Conservation (phyloP, 2,888 invertebrate genomes). For the Polymixis lichenea region DNA sequence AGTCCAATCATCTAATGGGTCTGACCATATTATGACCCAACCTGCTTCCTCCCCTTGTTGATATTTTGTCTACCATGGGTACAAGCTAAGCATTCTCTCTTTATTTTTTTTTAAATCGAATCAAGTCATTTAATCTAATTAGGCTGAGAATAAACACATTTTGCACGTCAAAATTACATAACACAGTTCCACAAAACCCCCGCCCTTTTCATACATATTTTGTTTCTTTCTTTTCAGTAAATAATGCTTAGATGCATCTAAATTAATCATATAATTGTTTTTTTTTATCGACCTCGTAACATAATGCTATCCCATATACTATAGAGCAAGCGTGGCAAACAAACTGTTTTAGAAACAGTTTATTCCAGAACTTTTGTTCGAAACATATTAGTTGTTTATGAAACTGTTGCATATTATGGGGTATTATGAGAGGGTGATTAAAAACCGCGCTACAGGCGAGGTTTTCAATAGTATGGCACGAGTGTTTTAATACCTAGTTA, state of each 20-base stretch:
- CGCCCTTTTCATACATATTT: too few species aligned
- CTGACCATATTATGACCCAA: not conserved
- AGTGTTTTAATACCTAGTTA: too few species aligned
- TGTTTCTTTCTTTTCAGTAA: not conserved
- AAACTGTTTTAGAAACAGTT: not conserved
- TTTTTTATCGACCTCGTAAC: not conserved
- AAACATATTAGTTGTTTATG: not conserved
- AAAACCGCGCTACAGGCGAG: too few species aligned
- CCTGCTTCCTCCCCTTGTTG: too few species aligned
- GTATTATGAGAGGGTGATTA: too few species aligned
- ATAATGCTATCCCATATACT: not conserved
- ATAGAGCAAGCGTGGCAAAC: not conserved
- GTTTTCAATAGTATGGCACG: too few species aligned
- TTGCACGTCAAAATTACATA: not conserved
- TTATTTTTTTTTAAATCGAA: not conserved
- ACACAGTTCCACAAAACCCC: too few species aligned
- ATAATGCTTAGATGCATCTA: too few species aligned
- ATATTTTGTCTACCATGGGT: too few species aligned
- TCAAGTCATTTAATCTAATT: not conserved
- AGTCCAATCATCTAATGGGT: not conserved
- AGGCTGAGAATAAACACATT: too few species aligned
- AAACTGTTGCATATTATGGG: too few species aligned
- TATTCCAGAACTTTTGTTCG: not conserved
- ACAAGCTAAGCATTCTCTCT: not conserved
- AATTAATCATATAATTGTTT: not conserved